These are phyloP conservation scores for Aphelenchoides avenae DNA, from an alignment of 1,140 invertebrate species.

Conservation along the genomic window DNA sequence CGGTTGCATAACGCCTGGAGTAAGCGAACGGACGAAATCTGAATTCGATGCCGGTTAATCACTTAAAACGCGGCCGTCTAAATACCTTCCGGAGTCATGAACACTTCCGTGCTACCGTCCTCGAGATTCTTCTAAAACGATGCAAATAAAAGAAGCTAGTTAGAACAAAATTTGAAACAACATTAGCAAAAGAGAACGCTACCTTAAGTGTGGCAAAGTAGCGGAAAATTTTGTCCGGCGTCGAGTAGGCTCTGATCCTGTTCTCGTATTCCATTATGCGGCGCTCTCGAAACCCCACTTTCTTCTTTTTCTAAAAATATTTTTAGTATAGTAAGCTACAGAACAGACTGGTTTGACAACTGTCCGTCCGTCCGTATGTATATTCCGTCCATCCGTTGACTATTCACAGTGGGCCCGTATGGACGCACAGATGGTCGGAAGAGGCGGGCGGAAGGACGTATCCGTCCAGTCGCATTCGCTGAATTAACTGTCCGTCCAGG, in stretches of 20 bases:
- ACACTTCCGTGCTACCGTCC: slow-evolving; percentile 76
- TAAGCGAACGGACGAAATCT: slow-evolving; percentile 77
- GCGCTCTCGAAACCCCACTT: slow-evolving; percentile 84
- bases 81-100: slow-evolving; percentile 99
- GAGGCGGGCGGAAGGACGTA: too few species aligned
- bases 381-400: too few species aligned
- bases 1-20: slow-evolving; percentile 94
- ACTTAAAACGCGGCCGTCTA: too few species aligned
- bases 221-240: slow-evolving; percentile 97
- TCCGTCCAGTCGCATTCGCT: too few species aligned
- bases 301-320: slow-evolving; percentile 68
- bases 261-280: slow-evolving; percentile 99
- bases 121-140: slow-evolving; percentile 34
- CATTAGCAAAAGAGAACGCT: slow-evolving; percentile 31
- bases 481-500: too few species aligned
- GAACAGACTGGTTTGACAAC: too few species aligned
- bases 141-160: too few species aligned
- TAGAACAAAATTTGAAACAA: not conserved
- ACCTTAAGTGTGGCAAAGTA: slow-evolving; percentile 98
- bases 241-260: slow-evolving; percentile 92
- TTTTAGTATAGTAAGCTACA: not conserved
- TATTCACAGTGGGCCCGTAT: too few species aligned
- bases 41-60: slow-evolving; percentile 8
- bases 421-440: too few species aligned
- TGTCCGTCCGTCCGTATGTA: too few species aligned